Evolutionary conservation across 1,140 invertebrate species (phyloP).

Genomic region (Neodiprion virginianus): DNA sequence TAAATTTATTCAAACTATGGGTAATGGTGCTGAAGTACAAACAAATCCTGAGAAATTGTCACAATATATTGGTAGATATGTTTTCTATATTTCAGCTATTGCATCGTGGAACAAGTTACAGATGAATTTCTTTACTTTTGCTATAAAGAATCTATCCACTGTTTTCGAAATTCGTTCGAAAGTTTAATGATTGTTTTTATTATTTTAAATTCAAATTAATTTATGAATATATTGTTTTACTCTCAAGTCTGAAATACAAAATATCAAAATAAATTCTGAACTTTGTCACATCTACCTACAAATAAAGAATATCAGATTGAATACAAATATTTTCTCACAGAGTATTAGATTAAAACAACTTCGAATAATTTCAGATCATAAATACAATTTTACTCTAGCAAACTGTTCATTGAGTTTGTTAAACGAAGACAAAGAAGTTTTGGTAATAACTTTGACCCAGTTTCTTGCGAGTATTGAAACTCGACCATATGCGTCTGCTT

Average conservation of each 20-base stretch:
- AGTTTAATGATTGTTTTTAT: too few relatives aligned
- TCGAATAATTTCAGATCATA: conserved; percentile 70
- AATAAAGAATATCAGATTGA: too few relatives aligned
- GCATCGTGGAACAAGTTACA: neutral
- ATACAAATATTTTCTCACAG: neutral
- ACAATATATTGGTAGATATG: conserved; percentile 42
- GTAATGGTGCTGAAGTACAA: conserved; percentile 18
- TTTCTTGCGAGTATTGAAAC: conserved; percentile 76
- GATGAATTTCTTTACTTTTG: neutral
- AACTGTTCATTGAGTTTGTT: conserved; percentile 76
- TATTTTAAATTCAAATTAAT: too few relatives aligned
- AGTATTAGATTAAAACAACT: conserved; percentile 17
- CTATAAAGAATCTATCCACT: too few relatives aligned
- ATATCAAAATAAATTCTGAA: neutral
- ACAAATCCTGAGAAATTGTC: conserved; percentile 33
- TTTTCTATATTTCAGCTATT: too few relatives aligned
- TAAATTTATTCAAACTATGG: conserved; percentile 23
- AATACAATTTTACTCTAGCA: conserved; percentile 80
- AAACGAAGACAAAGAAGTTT: conserved; percentile 74
- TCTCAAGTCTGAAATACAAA: neutral
- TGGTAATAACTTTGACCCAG: conserved; percentile 77
- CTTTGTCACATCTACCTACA: too few relatives aligned
- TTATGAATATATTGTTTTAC: neutral
- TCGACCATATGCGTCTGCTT: conserved; percentile 72
- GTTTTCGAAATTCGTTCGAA: too few relatives aligned